Percentiles rank a stretch among this genome's conserved stretches.
Evolutionary conservation across 2,113 vertebrate species (phyloP).

Genomic region (Geothlypis trichas): DNA sequence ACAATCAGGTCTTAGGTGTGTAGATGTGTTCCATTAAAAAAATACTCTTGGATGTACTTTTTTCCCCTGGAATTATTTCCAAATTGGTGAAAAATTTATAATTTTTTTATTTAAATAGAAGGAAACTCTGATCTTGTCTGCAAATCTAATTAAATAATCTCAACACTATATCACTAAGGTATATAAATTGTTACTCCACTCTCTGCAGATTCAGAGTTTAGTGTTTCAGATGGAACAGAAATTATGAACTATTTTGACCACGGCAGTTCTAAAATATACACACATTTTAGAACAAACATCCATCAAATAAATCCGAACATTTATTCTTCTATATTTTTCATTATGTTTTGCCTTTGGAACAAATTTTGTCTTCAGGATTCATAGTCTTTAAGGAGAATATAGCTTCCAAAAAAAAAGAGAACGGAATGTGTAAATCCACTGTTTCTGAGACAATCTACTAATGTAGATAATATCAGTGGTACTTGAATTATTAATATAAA

Average conservation of each 20-base stretch:
- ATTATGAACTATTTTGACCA: background rate
- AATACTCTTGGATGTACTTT: background rate
- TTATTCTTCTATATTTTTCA: background rate
- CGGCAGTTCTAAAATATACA: background rate
- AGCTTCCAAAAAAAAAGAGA: background rate
- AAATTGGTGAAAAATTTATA: background rate
- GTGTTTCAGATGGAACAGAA: background rate
- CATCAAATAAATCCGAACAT: background rate
- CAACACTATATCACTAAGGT: background rate
- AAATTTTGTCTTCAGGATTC: background rate
- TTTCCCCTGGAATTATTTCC: background rate
- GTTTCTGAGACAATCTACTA: background rate
- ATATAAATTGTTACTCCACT: background rate
- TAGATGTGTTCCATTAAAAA: background rate
- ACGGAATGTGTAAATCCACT: background rate
- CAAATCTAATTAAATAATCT: background rate
- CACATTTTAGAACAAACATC: background rate
- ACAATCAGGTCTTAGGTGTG: background rate
- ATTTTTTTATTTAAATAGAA: background rate
- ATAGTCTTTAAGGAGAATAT: background rate
- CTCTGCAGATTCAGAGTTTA: background rate
- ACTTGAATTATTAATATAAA: background rate
- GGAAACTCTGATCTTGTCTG: background rate
- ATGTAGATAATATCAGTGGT: background rate
- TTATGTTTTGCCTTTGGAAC: background rate